Base-by-base conservation (phyloP, 2,797 vertebrate genomes). In the Enteromius anoplus region DNA sequence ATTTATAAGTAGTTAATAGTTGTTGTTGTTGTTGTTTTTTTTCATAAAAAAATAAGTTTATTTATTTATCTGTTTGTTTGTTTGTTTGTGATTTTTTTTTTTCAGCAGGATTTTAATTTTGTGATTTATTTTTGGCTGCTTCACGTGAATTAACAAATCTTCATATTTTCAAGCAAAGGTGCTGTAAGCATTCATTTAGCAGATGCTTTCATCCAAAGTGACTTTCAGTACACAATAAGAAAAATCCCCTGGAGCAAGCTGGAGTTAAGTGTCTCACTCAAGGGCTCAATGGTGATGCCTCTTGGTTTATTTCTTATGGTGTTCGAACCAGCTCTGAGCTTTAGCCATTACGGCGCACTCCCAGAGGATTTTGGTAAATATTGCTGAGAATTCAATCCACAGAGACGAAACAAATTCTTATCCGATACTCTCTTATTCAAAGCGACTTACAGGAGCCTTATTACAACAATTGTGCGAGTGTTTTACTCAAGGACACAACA, bases 401-500 rank as follows among this genome's bases (percentile, higher is more conserved):
- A 8, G 34, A 15, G 65, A 45, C 10, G 15, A 42, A 68, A 69
- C 32, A 42, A 69, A 34, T 26, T 80, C 2, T 2, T 58, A 69
- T 58, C 34, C 55, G 14, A 21, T 58, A 17, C 17, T 42, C 26
- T 21, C 26, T 4, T 9, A 42, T 55, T 68, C 15, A 58, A 70
- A 66, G 6, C 32, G 42, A 32, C 40, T 42, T 40, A 21, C 65
- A 21, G 34, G 9, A 66, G 34, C 3, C 14, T 5, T 53, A n/a
- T 34, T 75, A n/a, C 19, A 71, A 26, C 26, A 26, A 26, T 55
- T 17, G 47, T 8, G 53, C 3, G 26, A 40, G 15, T 55, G 78
- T 34, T 53, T 80, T 55, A 23, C 14, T 42, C 78, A 55, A 80
- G 29, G 21, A 68, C 77, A 79, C 32, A 40, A 4, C n/a, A 45